These are phyloP conservation scores for Oceanodroma tethys DNA, from an alignment of 2,113 vertebrate species.

Conservation along the genomic window DNA sequence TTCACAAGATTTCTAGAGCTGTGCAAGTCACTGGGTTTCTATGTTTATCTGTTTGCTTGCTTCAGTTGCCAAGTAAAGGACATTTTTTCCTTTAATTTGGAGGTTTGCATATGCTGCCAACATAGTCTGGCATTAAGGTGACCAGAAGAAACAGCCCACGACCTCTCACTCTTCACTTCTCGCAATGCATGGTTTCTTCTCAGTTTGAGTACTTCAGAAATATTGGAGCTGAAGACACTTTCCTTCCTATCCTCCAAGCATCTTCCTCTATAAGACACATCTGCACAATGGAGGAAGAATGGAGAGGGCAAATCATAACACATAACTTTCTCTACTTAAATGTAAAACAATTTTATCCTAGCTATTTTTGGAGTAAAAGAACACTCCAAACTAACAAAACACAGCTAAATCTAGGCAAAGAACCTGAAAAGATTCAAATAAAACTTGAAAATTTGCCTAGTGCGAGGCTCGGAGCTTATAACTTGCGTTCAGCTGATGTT, in stretches of 20 bases:
- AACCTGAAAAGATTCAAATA: neutral
- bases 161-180: neutral
- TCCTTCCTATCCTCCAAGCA: neutral
- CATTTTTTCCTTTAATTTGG: neutral
- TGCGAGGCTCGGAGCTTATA: fast-evolving
- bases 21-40: neutral
- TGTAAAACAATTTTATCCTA: neutral
- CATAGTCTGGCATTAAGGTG: neutral
- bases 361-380: neutral
- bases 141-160: neutral
- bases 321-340: neutral
- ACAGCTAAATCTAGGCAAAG: neutral
- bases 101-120: neutral
- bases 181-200: neutral
- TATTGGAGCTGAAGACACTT: neutral
- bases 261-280: neutral
- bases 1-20: neutral
- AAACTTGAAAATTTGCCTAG: neutral
- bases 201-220: neutral
- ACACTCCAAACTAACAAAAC: neutral
- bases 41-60: neutral
- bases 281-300: neutral
- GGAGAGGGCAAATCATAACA: neutral
- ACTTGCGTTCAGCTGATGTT: neutral
- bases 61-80: neutral